Evolutionary conservation across 2,888 invertebrate genomes (phyloP), one percentile per base, ranked within the genome.

Genomic region (Aproaerema taeniolella): DNA sequence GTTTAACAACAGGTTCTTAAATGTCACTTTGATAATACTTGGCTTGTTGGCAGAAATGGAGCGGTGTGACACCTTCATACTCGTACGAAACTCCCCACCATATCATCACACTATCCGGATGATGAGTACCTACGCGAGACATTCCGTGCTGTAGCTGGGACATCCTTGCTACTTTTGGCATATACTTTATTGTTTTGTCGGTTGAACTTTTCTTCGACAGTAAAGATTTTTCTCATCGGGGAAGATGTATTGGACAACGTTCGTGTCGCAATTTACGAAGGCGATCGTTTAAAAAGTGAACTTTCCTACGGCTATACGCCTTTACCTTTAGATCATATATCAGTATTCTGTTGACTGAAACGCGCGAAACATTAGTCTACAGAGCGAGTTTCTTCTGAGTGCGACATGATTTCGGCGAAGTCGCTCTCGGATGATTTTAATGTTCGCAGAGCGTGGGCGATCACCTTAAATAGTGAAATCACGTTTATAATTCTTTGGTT

Each of bases 261-360:
- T 28, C 32, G 12, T 7, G 20, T 17, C 20, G 28, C 2, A 39
- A 28, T 39, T 39, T 33, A 28, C 29, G 28, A 3, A 39, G 20
- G 9, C 39, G 38, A 16, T 39, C 33, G 12, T 39, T 33, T 17
- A 39, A 16, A 11, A 16, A 39, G 12, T 39, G 28, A 16, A 31
- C 31, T 31, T 31, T 26, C 9, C 31, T 31, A 4, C 31, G 31
- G 11, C 31, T 31, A 11, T 16, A 31, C 9, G 31, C 31, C 6
- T 16, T 31, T 14, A 31, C 14, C 6, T 28, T 20, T 14, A 38
- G 26, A 31, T 32, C 38, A 26, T 32, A 15, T 31, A 32, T 38
- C 14, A 38, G 38, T 32, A 32, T 38, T 26, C 38, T 31, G 26
- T 38, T 38, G 4, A 38, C 16, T 31, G 38, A 31, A 26, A 38